These are phyloP conservation scores for Lucinisca nassula DNA, from an alignment of 2,888 invertebrate genomes.

Conservation along the genomic window DNA sequence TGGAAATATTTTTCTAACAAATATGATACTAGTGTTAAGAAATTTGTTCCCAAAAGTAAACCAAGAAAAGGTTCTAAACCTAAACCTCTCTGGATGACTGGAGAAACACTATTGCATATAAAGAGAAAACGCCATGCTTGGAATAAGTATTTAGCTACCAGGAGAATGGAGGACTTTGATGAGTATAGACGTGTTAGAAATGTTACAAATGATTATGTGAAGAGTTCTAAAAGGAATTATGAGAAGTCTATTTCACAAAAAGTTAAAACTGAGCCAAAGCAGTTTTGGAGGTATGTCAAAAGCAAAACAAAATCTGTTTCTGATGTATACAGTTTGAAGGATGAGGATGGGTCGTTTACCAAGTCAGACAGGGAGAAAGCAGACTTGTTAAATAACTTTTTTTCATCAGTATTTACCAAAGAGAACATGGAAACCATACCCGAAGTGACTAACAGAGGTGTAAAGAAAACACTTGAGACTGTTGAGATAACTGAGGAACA, in stretches of 20 bases:
- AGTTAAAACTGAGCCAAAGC: slow-evolving; percentile 17
- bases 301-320: slow-evolving; percentile 11
- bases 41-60: background rate
- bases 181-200: slow-evolving; percentile 21
- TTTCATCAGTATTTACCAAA: too few relatives aligned
- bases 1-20: slow-evolving; percentile 5
- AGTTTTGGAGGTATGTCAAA: slow-evolving; percentile 34
- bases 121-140: slow-evolving; percentile 20
- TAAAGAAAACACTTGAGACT: too few relatives aligned
- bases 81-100: slow-evolving; percentile 4
- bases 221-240: slow-evolving; percentile 16
- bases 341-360: too few relatives aligned
- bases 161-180: slow-evolving; percentile 5
- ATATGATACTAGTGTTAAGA: background rate
- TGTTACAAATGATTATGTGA: slow-evolving; percentile 19
- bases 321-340: too few relatives aligned
- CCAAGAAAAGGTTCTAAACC: background rate
- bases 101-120: slow-evolving; percentile 10
- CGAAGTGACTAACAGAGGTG: too few relatives aligned
- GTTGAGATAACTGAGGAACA: too few relatives aligned
- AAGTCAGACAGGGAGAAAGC: too few relatives aligned
- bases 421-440: too few relatives aligned
- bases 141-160: too few relatives aligned
- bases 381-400: too few relatives aligned
- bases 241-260: slow-evolving; percentile 11